phyloP scores from a whole-genome alignment of 2,888 invertebrate species.

The Cataglyphis rosenhaueri region DNA sequence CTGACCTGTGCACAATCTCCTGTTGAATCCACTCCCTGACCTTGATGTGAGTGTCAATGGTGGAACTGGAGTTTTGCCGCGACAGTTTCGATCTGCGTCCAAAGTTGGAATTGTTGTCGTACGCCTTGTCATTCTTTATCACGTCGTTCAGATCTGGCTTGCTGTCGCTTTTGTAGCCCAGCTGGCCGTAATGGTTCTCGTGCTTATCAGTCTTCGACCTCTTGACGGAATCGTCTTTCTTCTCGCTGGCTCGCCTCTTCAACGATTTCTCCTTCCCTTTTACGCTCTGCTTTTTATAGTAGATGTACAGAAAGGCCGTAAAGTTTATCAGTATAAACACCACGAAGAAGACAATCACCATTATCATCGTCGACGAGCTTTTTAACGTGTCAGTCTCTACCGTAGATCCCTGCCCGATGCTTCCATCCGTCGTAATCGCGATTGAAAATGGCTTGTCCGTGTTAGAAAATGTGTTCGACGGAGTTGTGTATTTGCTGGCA shows the following conservation, averaged over 20 bases:
- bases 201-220: slow-evolving; percentile 81
- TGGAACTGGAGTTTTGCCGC: slow-evolving; percentile 91
- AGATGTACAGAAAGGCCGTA: slow-evolving; percentile 89
- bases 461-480: slow-evolving; percentile 44
- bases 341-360: slow-evolving; percentile 87
- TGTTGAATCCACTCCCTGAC: slow-evolving; percentile 95
- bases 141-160: slow-evolving; percentile 84
- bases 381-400: slow-evolving; percentile 67
- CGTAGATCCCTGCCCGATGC: slow-evolving; percentile 37
- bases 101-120: slow-evolving; percentile 86
- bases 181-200: slow-evolving; percentile 86
- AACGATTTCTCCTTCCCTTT: slow-evolving; percentile 86
- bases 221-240: slow-evolving; percentile 85
- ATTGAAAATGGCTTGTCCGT: slow-evolving; percentile 42
- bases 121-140: slow-evolving; percentile 85
- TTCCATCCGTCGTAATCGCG: slow-evolving; percentile 44
- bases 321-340: slow-evolving; percentile 91
- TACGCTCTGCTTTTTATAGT: slow-evolving; percentile 89
- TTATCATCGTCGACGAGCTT: slow-evolving; percentile 83
- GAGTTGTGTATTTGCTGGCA: slow-evolving; percentile 32
- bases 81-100: slow-evolving; percentile 89
- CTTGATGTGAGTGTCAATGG: slow-evolving; percentile 94
- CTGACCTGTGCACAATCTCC: slow-evolving; percentile 89
- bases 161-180: slow-evolving; percentile 86
- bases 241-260: slow-evolving; percentile 86